Evolutionary conservation across 2,888 invertebrate species (phyloP).

Genomic region (Merodon equestris): DNA sequence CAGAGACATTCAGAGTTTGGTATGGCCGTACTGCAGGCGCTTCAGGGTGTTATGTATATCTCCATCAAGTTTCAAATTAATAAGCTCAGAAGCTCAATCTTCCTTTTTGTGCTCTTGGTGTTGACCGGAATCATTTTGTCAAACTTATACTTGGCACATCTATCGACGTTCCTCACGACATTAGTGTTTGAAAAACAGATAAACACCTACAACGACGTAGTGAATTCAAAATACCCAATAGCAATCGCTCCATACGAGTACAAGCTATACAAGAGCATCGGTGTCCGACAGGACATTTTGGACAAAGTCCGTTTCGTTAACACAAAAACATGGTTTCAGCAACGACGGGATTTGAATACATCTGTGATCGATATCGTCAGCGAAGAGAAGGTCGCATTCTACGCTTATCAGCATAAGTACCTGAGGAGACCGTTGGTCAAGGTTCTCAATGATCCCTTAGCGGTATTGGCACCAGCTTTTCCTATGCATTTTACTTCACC

Average conservation of each 20-base stretch:
- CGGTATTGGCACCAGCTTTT: conserved; percentile 59
- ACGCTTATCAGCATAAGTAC: conserved; percentile 70
- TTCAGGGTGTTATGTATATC: conserved; percentile 5
- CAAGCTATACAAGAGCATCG: not conserved
- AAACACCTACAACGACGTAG: conserved; percentile 62
- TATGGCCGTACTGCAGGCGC: not conserved
- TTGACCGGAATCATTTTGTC: conserved; percentile 72
- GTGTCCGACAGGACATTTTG: not conserved
- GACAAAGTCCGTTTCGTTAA: conserved; percentile 39
- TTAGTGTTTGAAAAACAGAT: conserved; percentile 65
- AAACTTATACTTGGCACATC: conserved; percentile 73
- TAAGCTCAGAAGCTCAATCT: not conserved
- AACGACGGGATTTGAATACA: conserved; percentile 53
- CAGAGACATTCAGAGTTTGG: not conserved
- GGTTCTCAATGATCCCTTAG: conserved; percentile 43
- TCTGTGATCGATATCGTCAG: conserved; percentile 50
- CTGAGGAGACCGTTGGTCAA: conserved; percentile 58
- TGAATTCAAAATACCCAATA: conserved; percentile 5
- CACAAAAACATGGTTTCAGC: not conserved
- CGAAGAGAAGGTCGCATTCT: conserved; percentile 62
- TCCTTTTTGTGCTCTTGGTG: conserved; percentile 60
- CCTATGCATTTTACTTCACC: conserved; percentile 68
- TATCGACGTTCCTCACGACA: conserved; percentile 73
- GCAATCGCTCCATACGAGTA: not conserved
- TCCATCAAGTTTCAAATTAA: not conserved